phyloP scores from a whole-genome alignment of 2,113 vertebrate species.

The Solea solea region DNA sequence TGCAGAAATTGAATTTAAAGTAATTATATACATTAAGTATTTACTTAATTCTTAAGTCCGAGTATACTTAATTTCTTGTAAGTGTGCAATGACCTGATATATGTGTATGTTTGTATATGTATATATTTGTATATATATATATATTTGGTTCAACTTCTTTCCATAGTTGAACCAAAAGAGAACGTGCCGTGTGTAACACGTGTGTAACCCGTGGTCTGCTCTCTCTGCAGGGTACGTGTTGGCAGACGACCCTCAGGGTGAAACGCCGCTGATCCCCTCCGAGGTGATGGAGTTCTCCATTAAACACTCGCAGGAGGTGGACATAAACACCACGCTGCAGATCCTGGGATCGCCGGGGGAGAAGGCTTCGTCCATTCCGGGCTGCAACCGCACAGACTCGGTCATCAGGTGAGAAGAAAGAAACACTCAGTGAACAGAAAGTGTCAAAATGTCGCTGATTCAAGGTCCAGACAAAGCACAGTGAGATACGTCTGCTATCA shows the following conservation, averaged over 20 bases:
- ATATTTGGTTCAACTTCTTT: no score
- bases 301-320: slow-evolving; percentile 96
- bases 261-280: slow-evolving; percentile 96
- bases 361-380: slow-evolving; percentile 97
- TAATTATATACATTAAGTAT: no score
- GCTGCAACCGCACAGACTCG: slow-evolving; percentile 97
- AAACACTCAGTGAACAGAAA: not conserved
- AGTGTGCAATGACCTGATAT: no score
- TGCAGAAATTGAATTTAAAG: no score
- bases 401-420: slow-evolving; percentile 87
- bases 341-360: slow-evolving; percentile 97
- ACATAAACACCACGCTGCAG: slow-evolving; percentile 98
- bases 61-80: no score
- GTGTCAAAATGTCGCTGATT: not conserved
- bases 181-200: no score
- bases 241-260: slow-evolving; percentile 98
- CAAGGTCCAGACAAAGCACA: not conserved
- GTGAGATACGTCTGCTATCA: not conserved
- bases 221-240: slow-evolving; percentile 92
- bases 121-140: no score
- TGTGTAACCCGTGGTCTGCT: no score
- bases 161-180: no score
- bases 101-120: no score
- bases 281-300: slow-evolving; percentile 99
- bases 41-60: no score